A percentile compares a stretch with the other conserved stretches of the same genome.
Evolutionary conservation across 2,113 vertebrate genomes (phyloP).

Genomic region (Drymodes brunneopygia): DNA sequence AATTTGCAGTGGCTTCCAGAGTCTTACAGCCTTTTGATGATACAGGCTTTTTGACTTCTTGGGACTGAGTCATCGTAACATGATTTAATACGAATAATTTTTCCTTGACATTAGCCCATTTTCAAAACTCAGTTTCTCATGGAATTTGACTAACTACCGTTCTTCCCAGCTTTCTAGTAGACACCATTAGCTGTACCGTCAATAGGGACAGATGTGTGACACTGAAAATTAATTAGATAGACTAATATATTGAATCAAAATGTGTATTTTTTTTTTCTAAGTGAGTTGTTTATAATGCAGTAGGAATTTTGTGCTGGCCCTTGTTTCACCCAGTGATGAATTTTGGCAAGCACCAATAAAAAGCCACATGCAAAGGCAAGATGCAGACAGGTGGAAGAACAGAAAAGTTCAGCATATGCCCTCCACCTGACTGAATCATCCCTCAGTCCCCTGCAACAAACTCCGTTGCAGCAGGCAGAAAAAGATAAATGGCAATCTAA

Average conservation of each 20-base stretch:
- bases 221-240: neutral
- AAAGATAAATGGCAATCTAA: constrained; percentile 48
- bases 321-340: neutral
- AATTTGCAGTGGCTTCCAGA: neutral
- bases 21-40: neutral
- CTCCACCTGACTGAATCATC: neutral
- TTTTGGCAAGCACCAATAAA: neutral
- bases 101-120: neutral
- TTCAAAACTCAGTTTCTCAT: neutral
- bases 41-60: neutral
- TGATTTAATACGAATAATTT: neutral
- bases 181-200: neutral
- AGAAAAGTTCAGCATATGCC: neutral
- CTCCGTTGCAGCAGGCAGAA: neutral
- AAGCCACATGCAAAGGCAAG: neutral
- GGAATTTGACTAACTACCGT: neutral
- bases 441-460: neutral
- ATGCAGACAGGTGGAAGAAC: neutral
- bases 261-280: neutral
- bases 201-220: neutral
- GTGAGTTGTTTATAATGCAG: neutral
- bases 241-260: neutral
- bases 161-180: neutral
- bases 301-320: neutral
- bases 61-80: neutral